These are phyloP conservation scores for Gymnocypris eckloni DNA, from an alignment of 2,797 vertebrate species.

Conservation along the genomic window DNA sequence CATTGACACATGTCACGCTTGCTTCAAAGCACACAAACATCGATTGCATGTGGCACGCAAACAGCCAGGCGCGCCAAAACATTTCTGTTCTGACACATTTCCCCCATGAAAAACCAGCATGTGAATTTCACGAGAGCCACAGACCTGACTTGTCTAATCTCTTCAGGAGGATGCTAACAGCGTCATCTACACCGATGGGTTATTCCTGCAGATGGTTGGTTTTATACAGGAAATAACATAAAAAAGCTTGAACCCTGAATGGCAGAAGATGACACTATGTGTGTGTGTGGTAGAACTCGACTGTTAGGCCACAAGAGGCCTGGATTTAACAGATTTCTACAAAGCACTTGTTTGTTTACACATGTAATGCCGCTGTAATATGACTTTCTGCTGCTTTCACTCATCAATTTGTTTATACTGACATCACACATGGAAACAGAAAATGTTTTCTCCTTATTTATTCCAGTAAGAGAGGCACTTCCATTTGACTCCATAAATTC, in stretches of 20 bases:
- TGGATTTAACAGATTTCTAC: constrained; percentile 31
- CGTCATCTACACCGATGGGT: constrained; percentile 63
- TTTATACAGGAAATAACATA: constrained; percentile 16
- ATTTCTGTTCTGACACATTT: constrained; percentile 72
- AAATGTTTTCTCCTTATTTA: constrained; percentile 25
- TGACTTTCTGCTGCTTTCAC: constrained; percentile 14
- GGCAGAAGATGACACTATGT: not conserved
- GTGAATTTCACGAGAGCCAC: constrained; percentile 61
- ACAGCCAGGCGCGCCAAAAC: constrained; percentile 63
- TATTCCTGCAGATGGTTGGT: constrained; percentile 69
- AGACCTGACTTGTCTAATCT: constrained; percentile 72
- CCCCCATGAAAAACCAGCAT: constrained; percentile 54
- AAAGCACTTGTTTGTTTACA: constrained; percentile 44
- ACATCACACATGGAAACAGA: constrained; percentile 38
- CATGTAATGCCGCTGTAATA: constrained; percentile 38
- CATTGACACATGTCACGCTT: constrained; percentile 68
- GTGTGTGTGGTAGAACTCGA: constrained; percentile 4
- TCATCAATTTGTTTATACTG: constrained; percentile 30
- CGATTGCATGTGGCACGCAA: constrained; percentile 67
- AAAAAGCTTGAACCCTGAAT: constrained; percentile 24
- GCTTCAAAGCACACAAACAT: constrained; percentile 70
- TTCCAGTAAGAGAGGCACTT: constrained; percentile 41
- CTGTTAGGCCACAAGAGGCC: constrained; percentile 34
- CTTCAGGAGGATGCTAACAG: constrained; percentile 69
- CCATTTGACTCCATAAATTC: constrained; percentile 42